Percentiles rank a stretch among this genome's conserved stretches.
phyloP scores from a whole-genome alignment of 2,797 vertebrate genomes.

The Cercopithecus neglectus region DNA sequence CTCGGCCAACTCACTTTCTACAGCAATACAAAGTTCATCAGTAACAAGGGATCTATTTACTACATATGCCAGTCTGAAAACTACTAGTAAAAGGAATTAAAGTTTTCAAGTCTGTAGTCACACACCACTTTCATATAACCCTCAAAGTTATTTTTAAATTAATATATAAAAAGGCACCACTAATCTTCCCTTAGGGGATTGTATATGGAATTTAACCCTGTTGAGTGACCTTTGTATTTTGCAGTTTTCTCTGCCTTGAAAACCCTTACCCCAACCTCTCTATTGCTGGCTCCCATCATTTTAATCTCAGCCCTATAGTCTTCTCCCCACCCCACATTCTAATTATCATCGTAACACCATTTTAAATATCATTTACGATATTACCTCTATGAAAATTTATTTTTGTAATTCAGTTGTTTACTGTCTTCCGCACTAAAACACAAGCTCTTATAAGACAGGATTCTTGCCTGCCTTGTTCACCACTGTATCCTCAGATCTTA shows the following conservation, averaged over 20 bases:
- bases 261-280: background rate
- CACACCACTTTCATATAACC: background rate
- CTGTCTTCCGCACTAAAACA: background rate
- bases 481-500: background rate
- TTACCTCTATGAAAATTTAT: background rate
- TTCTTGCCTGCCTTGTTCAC: background rate
- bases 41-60: background rate
- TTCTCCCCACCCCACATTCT: background rate
- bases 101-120: background rate
- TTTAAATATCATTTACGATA: background rate
- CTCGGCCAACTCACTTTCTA: background rate
- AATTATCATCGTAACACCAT: background rate
- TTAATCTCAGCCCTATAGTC: background rate
- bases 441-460: background rate
- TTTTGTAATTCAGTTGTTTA: background rate
- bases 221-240: background rate
- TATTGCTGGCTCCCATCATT: background rate
- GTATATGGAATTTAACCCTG: background rate
- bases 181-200: background rate
- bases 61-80: background rate
- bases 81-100: background rate
- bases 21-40: background rate
- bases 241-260: background rate
- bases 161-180: background rate
- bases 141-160: conserved; percentile 24